A percentile compares a stretch with the other conserved stretches of the same genome.
These are phyloP conservation scores for Tachycineta bicolor DNA, from an alignment of 2,113 vertebrate species.

Conservation along the genomic window DNA sequence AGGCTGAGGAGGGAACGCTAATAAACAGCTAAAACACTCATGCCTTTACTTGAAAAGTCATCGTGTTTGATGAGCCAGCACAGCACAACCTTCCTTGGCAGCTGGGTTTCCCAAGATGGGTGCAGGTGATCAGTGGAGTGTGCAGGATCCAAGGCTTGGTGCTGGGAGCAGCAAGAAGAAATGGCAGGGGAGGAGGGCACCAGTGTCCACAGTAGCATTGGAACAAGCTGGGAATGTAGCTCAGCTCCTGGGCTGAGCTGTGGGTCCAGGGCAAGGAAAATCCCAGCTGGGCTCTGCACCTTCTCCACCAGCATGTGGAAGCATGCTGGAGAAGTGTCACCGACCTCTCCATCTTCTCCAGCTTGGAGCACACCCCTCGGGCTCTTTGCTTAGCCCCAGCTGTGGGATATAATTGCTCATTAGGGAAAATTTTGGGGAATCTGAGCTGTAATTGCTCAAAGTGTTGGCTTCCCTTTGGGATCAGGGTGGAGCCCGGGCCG, in stretches of 20 bases:
- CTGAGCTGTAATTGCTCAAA: not conserved
- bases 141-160: not conserved
- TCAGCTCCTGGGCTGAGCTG: not conserved
- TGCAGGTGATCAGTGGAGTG: not conserved
- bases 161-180: not conserved
- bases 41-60: conserved; percentile 25
- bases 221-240: not conserved
- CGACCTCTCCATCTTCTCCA: not conserved
- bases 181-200: not conserved
- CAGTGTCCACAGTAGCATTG: accelerated
- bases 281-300: not conserved
- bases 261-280: not conserved
- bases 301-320: not conserved
- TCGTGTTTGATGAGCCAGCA: not conserved
- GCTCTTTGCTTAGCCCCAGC: not conserved
- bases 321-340: not conserved
- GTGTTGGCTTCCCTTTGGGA: not conserved
- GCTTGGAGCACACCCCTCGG: not conserved
- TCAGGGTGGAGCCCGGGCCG: not conserved
- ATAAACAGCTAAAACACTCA: not conserved
- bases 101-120: not conserved
- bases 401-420: not conserved
- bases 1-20: not conserved
- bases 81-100: not conserved
- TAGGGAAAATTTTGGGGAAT: not conserved